Base-by-base conservation (phyloP, 2,888 invertebrate genomes). In the Hirtodrosophila confusa region DNA sequence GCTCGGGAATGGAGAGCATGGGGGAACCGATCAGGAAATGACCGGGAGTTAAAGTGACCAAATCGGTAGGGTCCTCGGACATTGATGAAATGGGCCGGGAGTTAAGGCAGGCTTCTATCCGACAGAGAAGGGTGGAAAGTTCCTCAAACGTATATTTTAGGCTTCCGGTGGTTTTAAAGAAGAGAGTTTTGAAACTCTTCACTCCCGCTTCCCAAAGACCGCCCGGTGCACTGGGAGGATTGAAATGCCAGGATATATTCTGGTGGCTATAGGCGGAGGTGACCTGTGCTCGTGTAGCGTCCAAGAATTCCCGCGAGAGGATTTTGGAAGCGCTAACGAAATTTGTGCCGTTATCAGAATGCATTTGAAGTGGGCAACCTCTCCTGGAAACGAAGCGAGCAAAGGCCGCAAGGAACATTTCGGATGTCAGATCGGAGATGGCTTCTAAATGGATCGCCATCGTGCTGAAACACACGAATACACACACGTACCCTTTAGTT, bases 401-500 rank as follows among this genome's bases (percentile, higher is more conserved):
- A 23, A 40, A 40, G 8, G 24, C 40, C 4, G 40, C 40, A 9
- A 40, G 10, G 10, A 40, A 40, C 3, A 4, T 31, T 9, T 44
- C 44, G 2, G 29, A 31, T 2, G 44, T 29, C 1, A 44, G 12
- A n/a, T 44, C 44, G 3, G 31, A 29, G 3, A 31, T 31, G 8
- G 44, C 11, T 6, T 44, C 29, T 4, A 44, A 31, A 5, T 44
- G 29, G 6, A 44, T 44, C 0, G 44, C 44, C 11, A 31, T 44
- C 3, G 44, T 44, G 8, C 44, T 29, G 12, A 48, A 48, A 11
- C 48, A 48, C 7, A 36, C 48, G 10, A 36, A 48, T 1, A 48
- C 48, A 24, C 48, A 48, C 5, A 48, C 36, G 24, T 48, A 36
- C 1, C 36, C 48, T n/a, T 37, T 48, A 8, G 23, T 17, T 3